These are phyloP conservation scores for Phyllotreta cruciferae DNA, from an alignment of 2,888 invertebrate genomes.

Conservation along the genomic window DNA sequence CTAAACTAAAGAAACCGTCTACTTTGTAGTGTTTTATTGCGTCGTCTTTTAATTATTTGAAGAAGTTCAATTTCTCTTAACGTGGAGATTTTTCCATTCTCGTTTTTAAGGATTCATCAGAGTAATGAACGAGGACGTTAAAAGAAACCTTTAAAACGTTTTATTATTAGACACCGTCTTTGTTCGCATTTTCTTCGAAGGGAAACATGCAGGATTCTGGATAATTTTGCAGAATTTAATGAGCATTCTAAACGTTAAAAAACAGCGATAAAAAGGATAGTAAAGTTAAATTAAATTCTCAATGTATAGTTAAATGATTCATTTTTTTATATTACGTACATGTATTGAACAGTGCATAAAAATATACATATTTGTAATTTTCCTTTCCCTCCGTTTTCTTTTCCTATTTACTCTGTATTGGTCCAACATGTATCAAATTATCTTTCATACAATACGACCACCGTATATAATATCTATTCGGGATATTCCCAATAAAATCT, in stretches of 20 bases:
- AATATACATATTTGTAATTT: too few relatives aligned
- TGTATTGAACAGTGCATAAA: too few relatives aligned
- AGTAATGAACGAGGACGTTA: conserved; percentile 21
- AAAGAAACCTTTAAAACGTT: conserved; percentile 21
- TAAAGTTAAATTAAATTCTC: too few relatives aligned
- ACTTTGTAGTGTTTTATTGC: conserved; percentile 8
- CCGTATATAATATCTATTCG: conserved; percentile 24
- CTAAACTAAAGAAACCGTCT: not conserved
- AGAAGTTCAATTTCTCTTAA: conserved; percentile 5
- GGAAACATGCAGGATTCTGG: not conserved
- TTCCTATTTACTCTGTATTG: too few relatives aligned
- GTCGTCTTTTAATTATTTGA: conserved; percentile 16
- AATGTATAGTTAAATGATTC: too few relatives aligned
- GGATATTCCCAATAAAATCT: conserved; percentile 30
- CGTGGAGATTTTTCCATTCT: conserved; percentile 10
- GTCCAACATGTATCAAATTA: conserved; percentile 6
- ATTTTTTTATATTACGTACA: too few relatives aligned
- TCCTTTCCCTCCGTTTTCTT: too few relatives aligned
- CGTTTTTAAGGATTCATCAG: conserved; percentile 17
- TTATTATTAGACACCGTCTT: conserved; percentile 15
- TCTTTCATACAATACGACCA: conserved; percentile 10
- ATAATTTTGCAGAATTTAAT: not conserved
- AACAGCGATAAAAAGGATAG: too few relatives aligned
- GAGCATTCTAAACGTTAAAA: too few relatives aligned
- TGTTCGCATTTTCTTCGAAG: conserved; percentile 10